phyloP scores from a whole-genome alignment of 2,888 invertebrate genomes.

The Lithosia quadra region DNA sequence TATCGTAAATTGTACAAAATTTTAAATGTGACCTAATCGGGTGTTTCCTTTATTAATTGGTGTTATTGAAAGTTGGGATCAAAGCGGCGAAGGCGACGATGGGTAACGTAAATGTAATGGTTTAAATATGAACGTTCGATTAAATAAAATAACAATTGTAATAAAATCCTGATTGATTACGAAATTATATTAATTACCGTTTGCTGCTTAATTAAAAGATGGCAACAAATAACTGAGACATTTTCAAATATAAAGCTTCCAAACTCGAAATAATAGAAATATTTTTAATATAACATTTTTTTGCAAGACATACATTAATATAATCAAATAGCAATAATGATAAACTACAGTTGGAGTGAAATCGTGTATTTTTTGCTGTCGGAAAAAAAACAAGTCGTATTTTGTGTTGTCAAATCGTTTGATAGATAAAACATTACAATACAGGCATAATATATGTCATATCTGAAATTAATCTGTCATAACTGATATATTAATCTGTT shows the following conservation, averaged over 20 bases:
- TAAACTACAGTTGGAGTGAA: neutral
- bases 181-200: neutral
- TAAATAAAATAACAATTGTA: constrained; percentile 17
- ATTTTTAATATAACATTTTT: constrained; percentile 37
- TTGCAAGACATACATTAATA: constrained; percentile 13
- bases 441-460: too few species aligned
- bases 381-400: neutral
- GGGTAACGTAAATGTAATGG: constrained; percentile 23
- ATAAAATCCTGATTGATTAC: neutral
- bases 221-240: constrained; percentile 10
- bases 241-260: constrained; percentile 17
- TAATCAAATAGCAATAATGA: constrained; percentile 13
- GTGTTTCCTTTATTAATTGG: constrained; percentile 49
- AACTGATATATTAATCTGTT: too few species aligned
- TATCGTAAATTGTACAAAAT: constrained; percentile 33
- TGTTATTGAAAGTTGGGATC: constrained; percentile 60
- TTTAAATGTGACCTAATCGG: constrained; percentile 43
- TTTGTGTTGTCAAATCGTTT: too few species aligned
- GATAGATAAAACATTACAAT: too few species aligned
- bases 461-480: too few species aligned
- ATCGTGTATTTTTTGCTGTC: neutral
- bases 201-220: constrained; percentile 17
- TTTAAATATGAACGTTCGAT: constrained; percentile 14
- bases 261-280: constrained; percentile 19
- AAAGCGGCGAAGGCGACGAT: constrained; percentile 42